A percentile compares a stretch with the other conserved stretches of the same genome.
These are phyloP conservation scores for Strongylocentrotus purpuratus DNA, from an alignment of 35 echinoderm and acorn worm genomes.

Conservation along the genomic window DNA sequence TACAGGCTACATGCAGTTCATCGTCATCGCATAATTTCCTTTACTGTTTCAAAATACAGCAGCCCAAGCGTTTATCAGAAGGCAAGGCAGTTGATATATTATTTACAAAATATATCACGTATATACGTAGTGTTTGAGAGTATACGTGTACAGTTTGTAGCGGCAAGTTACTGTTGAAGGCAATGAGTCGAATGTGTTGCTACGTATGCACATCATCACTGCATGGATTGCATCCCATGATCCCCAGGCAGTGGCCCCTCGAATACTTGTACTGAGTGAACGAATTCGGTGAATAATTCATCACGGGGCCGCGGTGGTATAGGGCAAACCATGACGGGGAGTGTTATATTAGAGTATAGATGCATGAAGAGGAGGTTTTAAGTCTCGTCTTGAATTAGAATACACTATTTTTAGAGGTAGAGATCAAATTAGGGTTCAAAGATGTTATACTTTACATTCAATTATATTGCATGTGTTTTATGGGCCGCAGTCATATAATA, in stretches of 20 bases:
- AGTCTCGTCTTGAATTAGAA: not conserved
- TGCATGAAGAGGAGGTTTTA: not conserved
- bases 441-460: not conserved
- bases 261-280: not conserved
- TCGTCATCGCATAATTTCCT: no score
- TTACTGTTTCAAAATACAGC: no score
- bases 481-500: no score
- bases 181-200: not conserved
- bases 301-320: not conserved
- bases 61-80: no score
- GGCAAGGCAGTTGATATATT: no score
- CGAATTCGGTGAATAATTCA: slow-evolving; percentile 4
- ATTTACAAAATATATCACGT: no score
- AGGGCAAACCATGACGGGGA: not conserved
- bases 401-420: not conserved
- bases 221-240: not conserved
- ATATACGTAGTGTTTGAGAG: not conserved
- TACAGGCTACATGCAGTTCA: no score
- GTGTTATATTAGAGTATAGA: not conserved
- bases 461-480: no score
- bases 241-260: not conserved
- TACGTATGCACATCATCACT: not conserved
- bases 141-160: not conserved
- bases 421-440: not conserved
- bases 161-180: not conserved